Evolutionary conservation across 1,140 invertebrate species (phyloP), one percentile per base, ranked within the genome.

Genomic region (Heliothis subflexa): DNA sequence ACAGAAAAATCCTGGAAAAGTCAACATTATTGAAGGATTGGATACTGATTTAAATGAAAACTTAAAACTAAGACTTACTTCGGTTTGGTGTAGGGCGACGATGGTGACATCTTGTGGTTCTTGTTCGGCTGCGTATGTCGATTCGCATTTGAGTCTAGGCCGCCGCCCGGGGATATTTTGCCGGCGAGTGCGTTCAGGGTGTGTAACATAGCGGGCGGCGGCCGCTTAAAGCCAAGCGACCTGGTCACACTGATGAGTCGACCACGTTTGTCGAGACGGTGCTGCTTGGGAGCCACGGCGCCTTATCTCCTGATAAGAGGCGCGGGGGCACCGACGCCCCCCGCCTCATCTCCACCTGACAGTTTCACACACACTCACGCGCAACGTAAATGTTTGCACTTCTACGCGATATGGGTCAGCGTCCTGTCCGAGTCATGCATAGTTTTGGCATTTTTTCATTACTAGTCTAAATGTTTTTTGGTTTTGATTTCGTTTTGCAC

Each of bases 131-230:
- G 95, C 82, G 91, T 88, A 81, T 95, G 95, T 78, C 95, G 90
- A 89, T 96, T 96, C 64, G 95, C 95, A 90, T 96, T 96, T 52
- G 93, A 89, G 91, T 96, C 96, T 81, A 95, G 93, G 91, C 92
- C 91, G 91, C 93, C 92, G 91, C 96, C 96, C 87, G 97, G 97
- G 92, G 97, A 97, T 93, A 97, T 97, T 93, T 97, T 97, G 86
- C 96, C 97, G 93, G 97, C 97, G 94, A 97, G 95, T 91, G 96
- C 96, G 95, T 97, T 97, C 91, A 97, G 93, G 79, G 97, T 97
- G 91, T 97, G 97, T 89, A 97, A 95, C 97, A 97, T 97, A 86
- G 89, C 92, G 91, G 91, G 93, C 91, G 92, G 93, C 92, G 93
- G 93, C 93, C 92, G 93, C 85, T 87, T 88, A 70, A 71, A 82